Percentiles rank a stretch among this genome's conserved stretches.
Evolutionary conservation across 2,797 vertebrate genomes (phyloP).

Genomic region (Sebastes flavidus): DNA sequence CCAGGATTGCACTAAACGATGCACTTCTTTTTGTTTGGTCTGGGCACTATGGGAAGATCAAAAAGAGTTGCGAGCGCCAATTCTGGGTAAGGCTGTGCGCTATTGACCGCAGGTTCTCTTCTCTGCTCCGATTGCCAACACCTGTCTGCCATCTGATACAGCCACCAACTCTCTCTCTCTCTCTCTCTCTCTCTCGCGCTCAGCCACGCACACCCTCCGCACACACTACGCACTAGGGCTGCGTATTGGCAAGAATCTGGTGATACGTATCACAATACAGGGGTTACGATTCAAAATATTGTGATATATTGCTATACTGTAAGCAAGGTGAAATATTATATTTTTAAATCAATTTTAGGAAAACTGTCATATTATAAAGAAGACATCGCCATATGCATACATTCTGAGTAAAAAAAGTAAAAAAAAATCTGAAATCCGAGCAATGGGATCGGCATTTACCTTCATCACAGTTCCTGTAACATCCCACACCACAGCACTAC

Average conservation of each 20-base stretch:
- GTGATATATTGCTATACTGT: no score
- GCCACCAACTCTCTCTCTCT: neutral
- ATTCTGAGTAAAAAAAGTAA: no score
- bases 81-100: neutral
- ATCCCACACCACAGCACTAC: no score
- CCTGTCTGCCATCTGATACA: neutral
- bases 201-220: neutral
- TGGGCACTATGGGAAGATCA: neutral
- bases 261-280: fast-evolving
- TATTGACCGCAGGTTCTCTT: neutral
- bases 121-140: neutral
- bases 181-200: neutral
- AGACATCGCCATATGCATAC: no score
- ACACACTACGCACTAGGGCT: neutral
- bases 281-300: fast-evolving
- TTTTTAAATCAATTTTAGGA: no score
- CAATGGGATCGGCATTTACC: no score
- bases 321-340: no score
- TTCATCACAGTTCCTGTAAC: no score
- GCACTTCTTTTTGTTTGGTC: fast-evolving
- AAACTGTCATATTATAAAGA: no score
- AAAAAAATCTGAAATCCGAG: no score
- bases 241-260: no score
- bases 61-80: neutral
- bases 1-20: no score